Base-by-base conservation (phyloP, 2,797 vertebrate genomes). In the Erethizon dorsatum region DNA sequence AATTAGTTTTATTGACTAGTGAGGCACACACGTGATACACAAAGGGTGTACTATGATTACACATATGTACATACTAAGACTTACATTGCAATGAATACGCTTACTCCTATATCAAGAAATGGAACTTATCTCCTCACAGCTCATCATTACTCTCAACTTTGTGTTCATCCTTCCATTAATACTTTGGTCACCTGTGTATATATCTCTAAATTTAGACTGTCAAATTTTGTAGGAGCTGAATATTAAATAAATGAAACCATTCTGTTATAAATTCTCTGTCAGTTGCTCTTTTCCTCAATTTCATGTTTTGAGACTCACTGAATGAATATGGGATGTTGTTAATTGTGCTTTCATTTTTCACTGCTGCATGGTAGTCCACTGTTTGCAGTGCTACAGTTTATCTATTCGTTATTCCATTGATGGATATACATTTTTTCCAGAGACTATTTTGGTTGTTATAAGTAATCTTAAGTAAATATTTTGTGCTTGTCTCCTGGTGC, bases 181-280 rank as follows among this genome's bases (percentile, higher is more conserved):
- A 41, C 31, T 61, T 93, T 69, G 88, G 20, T 56, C 26, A 20
- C 22, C 13, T 69, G 14, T 31, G 33, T 83, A n/a, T 84, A 37
- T 50, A 83, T 45, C 20, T 50, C n/a, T 77, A 82, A 26, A 8
- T 67, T 47, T 47, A 80, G 45, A 75, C 67, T 41, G 67, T 56
- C 41, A 54, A 63, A 67, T 96, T 90, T 88, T 88, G 14, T 33
- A 57, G 41, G 73, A 84, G 82, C 77, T 67, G 31, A 79, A 50
- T 67, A 80, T 95, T 86, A 88, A 71, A 56, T 59, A 93, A 88
- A 37, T 63, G 37, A 89, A 93, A 33, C 45, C n/a, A 63, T 83
- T 88, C 52, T 78, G 37, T 20, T 20, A 31, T 24, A 73, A 47
- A 80, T 33, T 65, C 33, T 65, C 45, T 83, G 9, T 31, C 33